Percentiles rank a stretch among this genome's conserved stretches.
phyloP scores from a whole-genome alignment of 2,888 invertebrate genomes.

The Trichopria drosophilae region DNA sequence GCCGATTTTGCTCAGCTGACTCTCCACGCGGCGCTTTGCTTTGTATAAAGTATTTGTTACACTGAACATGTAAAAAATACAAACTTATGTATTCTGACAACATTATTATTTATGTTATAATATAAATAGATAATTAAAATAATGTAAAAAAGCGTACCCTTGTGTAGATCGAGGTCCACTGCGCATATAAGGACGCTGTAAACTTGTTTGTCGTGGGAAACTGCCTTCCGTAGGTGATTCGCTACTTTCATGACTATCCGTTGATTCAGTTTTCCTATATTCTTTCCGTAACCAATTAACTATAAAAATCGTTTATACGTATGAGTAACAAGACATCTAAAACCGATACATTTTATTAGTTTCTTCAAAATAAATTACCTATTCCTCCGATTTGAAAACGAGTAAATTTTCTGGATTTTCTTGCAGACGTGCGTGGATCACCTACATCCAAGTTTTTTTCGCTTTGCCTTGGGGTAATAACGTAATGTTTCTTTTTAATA shows the following conservation, averaged over 20 bases:
- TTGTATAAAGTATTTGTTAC: slow-evolving; percentile 74
- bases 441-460: slow-evolving; percentile 72
- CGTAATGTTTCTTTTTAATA: slow-evolving; percentile 72
- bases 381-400: slow-evolving; percentile 73
- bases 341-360: not conserved
- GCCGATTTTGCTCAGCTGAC: slow-evolving; percentile 82
- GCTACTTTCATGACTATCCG: slow-evolving; percentile 62
- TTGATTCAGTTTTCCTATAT: slow-evolving; percentile 59
- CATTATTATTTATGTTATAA: not conserved
- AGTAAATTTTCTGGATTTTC: slow-evolving; percentile 59
- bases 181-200: slow-evolving; percentile 55
- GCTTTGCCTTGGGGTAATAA: slow-evolving; percentile 82
- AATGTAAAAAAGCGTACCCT: slow-evolving; percentile 43
- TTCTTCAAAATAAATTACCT: slow-evolving; percentile 58
- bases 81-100: not conserved
- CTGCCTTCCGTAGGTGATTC: slow-evolving; percentile 63
- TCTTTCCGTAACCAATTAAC: slow-evolving; percentile 67
- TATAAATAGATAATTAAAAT: not conserved
- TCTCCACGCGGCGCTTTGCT: slow-evolving; percentile 86
- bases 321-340: slow-evolving; percentile 10
- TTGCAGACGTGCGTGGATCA: slow-evolving; percentile 50
- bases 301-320: slow-evolving; percentile 23
- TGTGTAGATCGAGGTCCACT: slow-evolving; percentile 45
- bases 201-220: slow-evolving; percentile 59
- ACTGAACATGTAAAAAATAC: slow-evolving; percentile 54